Evolutionary conservation across 2,888 invertebrate genomes (phyloP), one percentile per base, ranked within the genome.

Genomic region (Ectobius pallidus): DNA sequence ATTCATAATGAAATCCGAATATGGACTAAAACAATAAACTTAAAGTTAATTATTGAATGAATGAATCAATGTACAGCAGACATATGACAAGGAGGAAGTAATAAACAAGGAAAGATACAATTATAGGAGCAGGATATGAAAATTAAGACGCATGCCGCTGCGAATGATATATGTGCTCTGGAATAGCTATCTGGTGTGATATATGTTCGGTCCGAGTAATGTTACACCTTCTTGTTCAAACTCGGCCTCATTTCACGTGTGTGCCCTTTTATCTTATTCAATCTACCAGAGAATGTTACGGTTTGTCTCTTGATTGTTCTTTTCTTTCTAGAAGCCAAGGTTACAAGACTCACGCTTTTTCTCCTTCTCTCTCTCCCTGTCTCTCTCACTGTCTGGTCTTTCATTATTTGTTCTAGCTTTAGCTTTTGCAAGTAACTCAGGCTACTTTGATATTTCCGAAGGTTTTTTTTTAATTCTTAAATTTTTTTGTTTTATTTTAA

Each of bases 261-360:
- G 52, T 52, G 52, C 25, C 52, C 52, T 52, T 52, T 52, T 52
- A 20, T 52, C 20, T 6, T 52, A 52, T 52, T 52, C 25, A 52
- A 25, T 52, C 52, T 25, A 0, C 9, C 52, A 6, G 25, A 52
- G 52, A 52, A 52, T 25, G 52, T 52, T 52, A 52, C 52, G 52
- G 52, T 52, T 52, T 52, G 52, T 52, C 52, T 25, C 25, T 52
- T 52, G 52, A 52, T 52, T 52, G 25, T 52, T 25, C 52, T 11
- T 52, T 52, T 52, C 52, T 52, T 34, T 63, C 34, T 34, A 22
- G 63, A 39, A 39, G 14, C 63, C 63, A 63, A 63, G 63, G 63
- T 34, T 63, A 22, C 22, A 63, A 22, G 20, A 14, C 22, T 63
- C 63, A 63, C 63, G 63, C 42, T 39, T 14, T 2, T 20, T 20